Base-by-base conservation (phyloP, 1,140 invertebrate species). In the Eriocheir sinensis region DNA sequence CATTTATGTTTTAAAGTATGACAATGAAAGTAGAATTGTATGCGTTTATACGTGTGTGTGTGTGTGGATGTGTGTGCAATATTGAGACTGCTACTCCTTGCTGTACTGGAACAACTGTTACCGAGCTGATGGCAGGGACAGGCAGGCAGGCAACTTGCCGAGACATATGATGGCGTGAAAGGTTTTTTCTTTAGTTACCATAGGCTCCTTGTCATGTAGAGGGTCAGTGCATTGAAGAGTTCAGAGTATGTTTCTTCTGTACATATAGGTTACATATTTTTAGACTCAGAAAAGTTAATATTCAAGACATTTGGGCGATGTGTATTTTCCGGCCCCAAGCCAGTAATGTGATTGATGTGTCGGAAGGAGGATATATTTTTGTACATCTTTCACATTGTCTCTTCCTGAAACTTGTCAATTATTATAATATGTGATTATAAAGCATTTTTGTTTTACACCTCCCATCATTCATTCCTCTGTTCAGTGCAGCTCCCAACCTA, bases 381-480 rank as follows among this genome's bases (percentile, higher is more conserved):
- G 93, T 94, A 94, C 93, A 94, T 94, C 93, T 94, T 94, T 94
- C 93, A 94, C 93, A 94, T 94, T 89, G 36, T 94, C 48, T 90
- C 93, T 94, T 80, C 79, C 48, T 32, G 89, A 94, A 94, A 83
- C 89, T 85, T 94, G 93, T 94, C 89, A 94, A 94, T 90, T 83
- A 91, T 85, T 94, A 94, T 94, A 91, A 91, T 94, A 94, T 94
- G 88, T 94, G 89, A 94, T 94, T 94, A 40, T 92, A 92, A 72
- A 21, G n/a, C 21, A 21, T 72, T 72, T 72, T n/a, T 72, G 27
- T n/a, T n/a, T 72, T 72, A 72, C 27, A 72, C 60, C 60, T 72
- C 44, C 2, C n/a, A n/a, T 1, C 60, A 21, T 72, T 72, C 27
- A 12, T n/a, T 72, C 27, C 2, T 72, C 1, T 53, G 12, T 72